Evolutionary conservation across 2,888 invertebrate genomes (phyloP).

Genomic region (Copidosoma aretas): DNA sequence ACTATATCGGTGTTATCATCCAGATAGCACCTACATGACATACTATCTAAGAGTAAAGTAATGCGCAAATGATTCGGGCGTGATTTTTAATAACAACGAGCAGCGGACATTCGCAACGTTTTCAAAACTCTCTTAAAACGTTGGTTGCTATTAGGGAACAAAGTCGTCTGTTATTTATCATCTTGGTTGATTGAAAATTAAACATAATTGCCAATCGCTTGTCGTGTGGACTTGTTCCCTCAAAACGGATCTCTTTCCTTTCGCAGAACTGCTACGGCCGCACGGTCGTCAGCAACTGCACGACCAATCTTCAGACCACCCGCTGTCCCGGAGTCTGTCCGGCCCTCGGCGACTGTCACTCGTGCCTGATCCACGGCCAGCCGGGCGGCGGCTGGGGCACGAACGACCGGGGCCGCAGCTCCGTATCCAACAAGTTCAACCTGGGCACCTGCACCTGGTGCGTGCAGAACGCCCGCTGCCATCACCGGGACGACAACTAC

Average conservation of each 20-base stretch:
- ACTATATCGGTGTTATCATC: too few relatives aligned
- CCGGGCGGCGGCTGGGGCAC: slow-evolving; percentile 64
- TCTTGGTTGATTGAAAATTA: too few relatives aligned
- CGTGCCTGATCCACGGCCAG: slow-evolving; percentile 84
- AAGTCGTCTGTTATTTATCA: too few relatives aligned
- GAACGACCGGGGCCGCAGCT: slow-evolving; percentile 60
- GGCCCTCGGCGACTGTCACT: slow-evolving; percentile 86
- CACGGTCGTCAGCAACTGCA: slow-evolving; percentile 86
- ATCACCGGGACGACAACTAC: slow-evolving; percentile 83
- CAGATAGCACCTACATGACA: too few relatives aligned
- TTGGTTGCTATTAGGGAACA: too few relatives aligned
- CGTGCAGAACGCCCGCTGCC: slow-evolving; percentile 89
- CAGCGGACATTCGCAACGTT: too few relatives aligned
- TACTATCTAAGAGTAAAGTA: too few relatives aligned
- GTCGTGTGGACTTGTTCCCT: too few relatives aligned
- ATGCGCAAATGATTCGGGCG: too few relatives aligned
- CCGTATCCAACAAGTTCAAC: slow-evolving; percentile 79
- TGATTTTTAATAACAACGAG: too few relatives aligned
- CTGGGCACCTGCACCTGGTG: slow-evolving; percentile 90
- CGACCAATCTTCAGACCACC: slow-evolving; percentile 87
- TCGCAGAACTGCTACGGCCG: slow-evolving; percentile 75
- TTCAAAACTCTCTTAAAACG: too few relatives aligned
- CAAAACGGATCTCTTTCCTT: slow-evolving; percentile 1
- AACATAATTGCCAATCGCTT: too few relatives aligned
- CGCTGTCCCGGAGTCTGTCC: slow-evolving; percentile 90